Base-by-base conservation (phyloP, 2,797 vertebrate species). In the Gymnothorax javanicus region DNA sequence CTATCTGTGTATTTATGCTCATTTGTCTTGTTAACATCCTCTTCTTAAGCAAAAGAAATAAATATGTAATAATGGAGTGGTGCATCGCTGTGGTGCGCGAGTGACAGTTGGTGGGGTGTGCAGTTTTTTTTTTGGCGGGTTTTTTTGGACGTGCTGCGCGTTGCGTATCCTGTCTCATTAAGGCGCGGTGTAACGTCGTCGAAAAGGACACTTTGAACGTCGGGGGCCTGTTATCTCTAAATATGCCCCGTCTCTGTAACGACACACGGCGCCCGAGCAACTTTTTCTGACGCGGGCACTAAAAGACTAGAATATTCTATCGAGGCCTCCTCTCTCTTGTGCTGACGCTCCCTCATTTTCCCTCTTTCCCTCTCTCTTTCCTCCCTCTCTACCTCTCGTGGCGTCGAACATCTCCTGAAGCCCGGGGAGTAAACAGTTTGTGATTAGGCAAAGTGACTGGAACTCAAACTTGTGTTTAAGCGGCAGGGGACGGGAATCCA, bases 11-110 rank as follows among this genome's bases (percentile, higher is more conserved):
- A 94, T 95, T 95, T 94, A 95, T 95, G 92, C 95, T 95, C 94
- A 94, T 96, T 95, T 94, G 93, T 95, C 93, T 95, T 94, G 94
- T 95, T 94, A 95, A 95, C 94, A 95, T 94, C 92, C 90, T 94
- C 92, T 88, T 69, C 90, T 92, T 95, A 92, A 94, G 89, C 92
- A 91, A 75, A 86, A 71, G 58, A 94, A 91, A 75, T 69, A 58
- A 69, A 94, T 94, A 94, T 43, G 33, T 43, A 95, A 95, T 93
- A 93, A 87, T 82, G 73, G 82, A 60, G 73, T 50, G 87, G 83
- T 17, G 71, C 60, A 27, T 93, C 89, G 8, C 91, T 43, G 33
- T 2, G 33, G 33, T 43, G 90, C 91, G 92, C 91, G 91, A 86
- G 86, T 95, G 95, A 94, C 94, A 95, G 94, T 88, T 91, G 90